phyloP scores from a whole-genome alignment of 30 jellyfish, hydroid and myxozoan species.

The Aurelia sp. region DNA sequence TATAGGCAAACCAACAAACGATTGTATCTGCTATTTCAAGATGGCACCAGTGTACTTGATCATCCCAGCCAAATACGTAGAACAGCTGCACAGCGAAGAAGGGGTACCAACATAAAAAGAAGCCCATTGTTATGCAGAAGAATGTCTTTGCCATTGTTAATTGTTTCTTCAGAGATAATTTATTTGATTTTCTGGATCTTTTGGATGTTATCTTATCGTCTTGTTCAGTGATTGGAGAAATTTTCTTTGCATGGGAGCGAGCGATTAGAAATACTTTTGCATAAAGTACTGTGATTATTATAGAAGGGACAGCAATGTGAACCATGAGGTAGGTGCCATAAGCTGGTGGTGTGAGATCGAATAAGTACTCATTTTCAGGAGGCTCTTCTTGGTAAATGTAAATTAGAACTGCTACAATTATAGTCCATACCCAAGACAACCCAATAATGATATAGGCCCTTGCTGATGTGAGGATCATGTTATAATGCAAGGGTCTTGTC shows the following conservation, averaged over 20 bases:
- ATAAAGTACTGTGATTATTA: constrained; percentile 34
- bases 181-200: not conserved
- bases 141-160: constrained; percentile 63
- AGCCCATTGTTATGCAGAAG: constrained; percentile 49
- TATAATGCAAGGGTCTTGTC: constrained; percentile 43
- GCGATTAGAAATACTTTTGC: constrained; percentile 57
- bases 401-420: constrained; percentile 26
- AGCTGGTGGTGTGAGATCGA: constrained; percentile 40
- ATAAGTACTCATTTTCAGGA: constrained; percentile 57
- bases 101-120: constrained; percentile 76
- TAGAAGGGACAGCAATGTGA: constrained; percentile 50
- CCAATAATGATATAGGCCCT: constrained; percentile 27
- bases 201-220: not conserved
- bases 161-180: constrained; percentile 25
- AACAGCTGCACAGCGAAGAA: constrained; percentile 56
- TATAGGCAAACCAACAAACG: constrained; percentile 74
- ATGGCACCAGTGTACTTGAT: constrained; percentile 52
- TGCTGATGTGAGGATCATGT: constrained; percentile 5
- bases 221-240: constrained; percentile 11
- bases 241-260: constrained; percentile 43
- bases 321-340: constrained; percentile 50
- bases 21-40: constrained; percentile 78
- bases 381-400: constrained; percentile 67
- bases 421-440: constrained; percentile 55
- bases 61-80: constrained; percentile 44